Conservation (phyloP, 2,888 invertebrate genomes). For the Euphydryas editha region DNA sequence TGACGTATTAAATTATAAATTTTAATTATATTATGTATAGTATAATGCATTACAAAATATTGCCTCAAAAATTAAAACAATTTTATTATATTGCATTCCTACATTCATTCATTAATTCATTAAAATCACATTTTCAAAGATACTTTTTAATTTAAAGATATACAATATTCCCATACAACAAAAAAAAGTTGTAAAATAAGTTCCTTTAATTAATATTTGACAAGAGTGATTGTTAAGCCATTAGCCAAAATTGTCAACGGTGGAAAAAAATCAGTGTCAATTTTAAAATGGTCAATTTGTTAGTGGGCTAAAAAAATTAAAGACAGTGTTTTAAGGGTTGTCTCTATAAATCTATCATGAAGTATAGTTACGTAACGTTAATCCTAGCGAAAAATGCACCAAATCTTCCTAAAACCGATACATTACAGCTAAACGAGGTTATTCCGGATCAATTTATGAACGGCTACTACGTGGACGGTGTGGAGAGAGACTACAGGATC, state of each 20-base stretch:
- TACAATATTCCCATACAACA: too few relatives aligned
- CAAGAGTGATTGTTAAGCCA: neutral
- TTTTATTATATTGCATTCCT: too few relatives aligned
- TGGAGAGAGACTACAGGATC: slow-evolving; percentile 61
- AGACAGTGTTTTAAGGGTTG: neutral
- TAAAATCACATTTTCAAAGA: too few relatives aligned
- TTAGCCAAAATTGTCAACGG: neutral
- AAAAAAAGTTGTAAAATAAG: neutral
- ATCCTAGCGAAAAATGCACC: too few relatives aligned
- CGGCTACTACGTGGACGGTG: slow-evolving; percentile 67
- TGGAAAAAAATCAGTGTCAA: neutral
- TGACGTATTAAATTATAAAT: too few relatives aligned
- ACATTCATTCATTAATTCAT: too few relatives aligned
- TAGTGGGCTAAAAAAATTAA: too few relatives aligned
- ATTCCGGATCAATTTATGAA: slow-evolving; percentile 61
- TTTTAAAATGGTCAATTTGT: too few relatives aligned
- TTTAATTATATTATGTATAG: too few relatives aligned
- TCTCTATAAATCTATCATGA: neutral
- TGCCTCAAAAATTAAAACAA: too few relatives aligned
- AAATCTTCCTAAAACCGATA: neutral
- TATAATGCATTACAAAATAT: too few relatives aligned
- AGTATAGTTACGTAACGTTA: neutral
- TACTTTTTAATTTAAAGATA: too few relatives aligned
- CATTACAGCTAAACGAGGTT: slow-evolving; percentile 58
- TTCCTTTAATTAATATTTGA: neutral